Percentiles rank a stretch among this genome's conserved stretches.
Evolutionary conservation across 2,113 vertebrate species (phyloP).

Genomic region (Hepsetus odoe): DNA sequence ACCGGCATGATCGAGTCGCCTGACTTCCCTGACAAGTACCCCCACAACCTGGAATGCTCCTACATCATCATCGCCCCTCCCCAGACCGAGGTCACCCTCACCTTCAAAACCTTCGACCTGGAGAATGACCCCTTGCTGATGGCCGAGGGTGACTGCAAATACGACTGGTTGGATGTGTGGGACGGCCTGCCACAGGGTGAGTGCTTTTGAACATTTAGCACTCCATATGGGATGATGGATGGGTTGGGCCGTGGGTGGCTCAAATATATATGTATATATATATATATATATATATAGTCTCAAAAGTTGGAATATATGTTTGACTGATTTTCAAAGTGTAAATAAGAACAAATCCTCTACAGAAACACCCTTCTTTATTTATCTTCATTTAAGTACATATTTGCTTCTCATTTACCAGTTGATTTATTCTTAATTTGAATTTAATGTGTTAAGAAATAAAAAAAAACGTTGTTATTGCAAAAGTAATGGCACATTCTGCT

Average conservation of each 20-base stretch:
- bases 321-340: too few relatives aligned
- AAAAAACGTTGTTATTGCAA: too few relatives aligned
- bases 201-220: background rate
- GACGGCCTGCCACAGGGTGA: constrained; percentile 95
- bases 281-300: too few relatives aligned
- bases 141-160: constrained; percentile 95
- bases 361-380: too few relatives aligned
- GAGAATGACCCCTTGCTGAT: constrained; percentile 93
- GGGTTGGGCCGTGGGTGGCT: background rate
- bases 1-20: constrained; percentile 94
- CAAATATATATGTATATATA: background rate
- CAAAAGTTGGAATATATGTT: background rate
- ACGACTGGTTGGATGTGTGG: constrained; percentile 98
- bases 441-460: too few relatives aligned
- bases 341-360: too few relatives aligned
- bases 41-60: constrained; percentile 94
- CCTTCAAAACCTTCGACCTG: constrained; percentile 92
- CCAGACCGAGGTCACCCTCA: constrained; percentile 91
- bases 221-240: background rate
- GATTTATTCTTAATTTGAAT: too few relatives aligned
- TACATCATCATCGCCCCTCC: constrained; percentile 95
- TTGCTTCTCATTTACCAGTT: too few relatives aligned
- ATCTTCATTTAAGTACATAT: too few relatives aligned
- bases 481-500: too few relatives aligned
- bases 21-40: constrained; percentile 96